phyloP scores from a whole-genome alignment of 92 coral and sea anemone genomes.

The Phenganax marumi region DNA sequence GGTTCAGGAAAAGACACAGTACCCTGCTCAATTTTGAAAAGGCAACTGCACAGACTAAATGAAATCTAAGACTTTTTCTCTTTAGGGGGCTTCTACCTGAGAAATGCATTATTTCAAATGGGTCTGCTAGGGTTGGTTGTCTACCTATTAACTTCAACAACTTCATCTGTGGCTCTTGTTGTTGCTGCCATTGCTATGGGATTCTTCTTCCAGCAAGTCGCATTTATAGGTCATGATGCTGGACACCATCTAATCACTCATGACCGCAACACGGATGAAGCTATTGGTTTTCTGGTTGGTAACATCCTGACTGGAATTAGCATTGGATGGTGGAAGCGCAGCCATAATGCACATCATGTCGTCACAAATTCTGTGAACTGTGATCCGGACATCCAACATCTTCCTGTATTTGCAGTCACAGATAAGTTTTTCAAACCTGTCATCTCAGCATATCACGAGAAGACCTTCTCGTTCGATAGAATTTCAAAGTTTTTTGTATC shows the following conservation, averaged over 20 bases:
- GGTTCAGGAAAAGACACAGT: not conserved
- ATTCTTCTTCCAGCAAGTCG: constrained; percentile 93
- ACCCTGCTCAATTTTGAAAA: no score
- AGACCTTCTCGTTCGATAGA: constrained; percentile 68
- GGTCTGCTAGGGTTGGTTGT: constrained; percentile 59
- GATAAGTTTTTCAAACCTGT: constrained; percentile 95
- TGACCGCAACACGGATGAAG: constrained; percentile 62
- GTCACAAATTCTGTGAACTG: constrained; percentile 94
- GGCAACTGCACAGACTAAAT: not conserved
- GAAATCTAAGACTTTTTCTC: constrained; percentile 24
- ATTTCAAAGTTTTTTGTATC: constrained; percentile 81
- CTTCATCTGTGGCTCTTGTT: constrained; percentile 60
- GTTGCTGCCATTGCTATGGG: constrained; percentile 76
- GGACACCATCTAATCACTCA: constrained; percentile 91
- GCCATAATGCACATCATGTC: constrained; percentile 96
- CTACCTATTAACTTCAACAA: constrained; percentile 77
- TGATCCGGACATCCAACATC: constrained; percentile 98
- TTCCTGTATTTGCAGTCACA: constrained; percentile 90
- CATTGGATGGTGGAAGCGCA: constrained; percentile 96
- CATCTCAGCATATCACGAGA: constrained; percentile 76
- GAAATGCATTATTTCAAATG: constrained; percentile 53
- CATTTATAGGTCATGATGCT: constrained; percentile 92
- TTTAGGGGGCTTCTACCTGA: constrained; percentile 78
- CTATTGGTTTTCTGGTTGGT: constrained; percentile 82
- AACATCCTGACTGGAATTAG: constrained; percentile 88